Evolutionary conservation across 2,888 invertebrate species (phyloP).

Genomic region (Tupiocoris notatus): DNA sequence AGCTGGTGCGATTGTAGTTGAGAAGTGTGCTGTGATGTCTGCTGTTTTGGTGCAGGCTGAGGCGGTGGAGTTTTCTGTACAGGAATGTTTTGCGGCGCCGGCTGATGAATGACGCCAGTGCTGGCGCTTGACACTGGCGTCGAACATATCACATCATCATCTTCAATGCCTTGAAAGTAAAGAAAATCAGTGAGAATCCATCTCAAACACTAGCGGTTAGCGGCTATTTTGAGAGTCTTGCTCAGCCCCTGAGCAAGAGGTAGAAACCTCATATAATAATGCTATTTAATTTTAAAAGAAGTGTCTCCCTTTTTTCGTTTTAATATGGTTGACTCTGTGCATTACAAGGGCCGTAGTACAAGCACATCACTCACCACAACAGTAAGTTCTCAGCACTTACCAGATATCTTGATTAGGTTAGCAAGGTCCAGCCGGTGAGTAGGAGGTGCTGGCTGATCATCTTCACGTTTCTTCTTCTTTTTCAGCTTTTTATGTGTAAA

Average conservation of each 20-base stretch:
- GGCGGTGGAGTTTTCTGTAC: slow-evolving; percentile 31
- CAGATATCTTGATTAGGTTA: slow-evolving; percentile 71
- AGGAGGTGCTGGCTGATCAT: slow-evolving; percentile 50
- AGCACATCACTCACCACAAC: neutral
- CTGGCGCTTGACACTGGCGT: slow-evolving; percentile 12
- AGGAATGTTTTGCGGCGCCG: slow-evolving; percentile 35
- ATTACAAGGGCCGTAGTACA: too few species aligned
- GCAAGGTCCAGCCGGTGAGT: slow-evolving; percentile 63
- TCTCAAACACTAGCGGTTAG: too few species aligned
- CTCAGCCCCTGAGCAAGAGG: too few species aligned
- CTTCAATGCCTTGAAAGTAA: slow-evolving; percentile 58
- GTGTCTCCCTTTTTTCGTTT: too few species aligned
- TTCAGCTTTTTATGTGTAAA: slow-evolving; percentile 56
- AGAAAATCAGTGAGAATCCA: too few species aligned
- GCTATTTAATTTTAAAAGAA: too few species aligned
- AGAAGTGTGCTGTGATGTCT: slow-evolving; percentile 42
- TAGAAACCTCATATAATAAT: too few species aligned
- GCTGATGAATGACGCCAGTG: neutral
- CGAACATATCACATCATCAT: slow-evolving; percentile 61
- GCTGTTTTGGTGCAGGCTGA: slow-evolving; percentile 22
- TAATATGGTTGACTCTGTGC: too few species aligned
- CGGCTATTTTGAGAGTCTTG: too few species aligned
- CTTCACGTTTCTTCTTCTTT: slow-evolving; percentile 60
- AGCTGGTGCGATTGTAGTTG: slow-evolving; percentile 39
- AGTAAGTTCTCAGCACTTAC: slow-evolving; percentile 52